These are phyloP conservation scores for Meiosimyza platycephala DNA, from an alignment of 2,888 invertebrate species.

Conservation along the genomic window DNA sequence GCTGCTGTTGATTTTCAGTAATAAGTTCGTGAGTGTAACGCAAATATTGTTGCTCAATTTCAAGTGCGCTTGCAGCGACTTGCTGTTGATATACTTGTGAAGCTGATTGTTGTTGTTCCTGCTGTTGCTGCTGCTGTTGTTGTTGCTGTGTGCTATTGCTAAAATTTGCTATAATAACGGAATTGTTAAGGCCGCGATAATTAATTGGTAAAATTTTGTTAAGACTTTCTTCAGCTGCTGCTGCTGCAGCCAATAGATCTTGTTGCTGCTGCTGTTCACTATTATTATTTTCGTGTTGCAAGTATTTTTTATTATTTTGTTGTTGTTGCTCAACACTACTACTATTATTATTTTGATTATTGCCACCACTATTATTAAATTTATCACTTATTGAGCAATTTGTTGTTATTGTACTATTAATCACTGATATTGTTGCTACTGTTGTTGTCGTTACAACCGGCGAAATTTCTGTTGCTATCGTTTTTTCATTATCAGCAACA, in stretches of 20 bases:
- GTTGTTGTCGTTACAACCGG: constrained; percentile 44
- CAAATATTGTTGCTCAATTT: constrained; percentile 33
- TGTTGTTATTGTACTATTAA: constrained; percentile 49
- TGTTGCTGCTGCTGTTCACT: constrained; percentile 39
- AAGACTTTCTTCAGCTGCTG: constrained; percentile 26
- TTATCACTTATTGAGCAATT: constrained; percentile 9
- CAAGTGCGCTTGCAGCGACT: neutral
- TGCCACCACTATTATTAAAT: constrained; percentile 23
- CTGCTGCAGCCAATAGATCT: constrained; percentile 21
- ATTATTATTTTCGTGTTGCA: constrained; percentile 16
- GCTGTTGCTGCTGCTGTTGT: constrained; percentile 32
- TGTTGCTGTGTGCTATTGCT: constrained; percentile 45
- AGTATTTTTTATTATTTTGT: constrained; percentile 27
- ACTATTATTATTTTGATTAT: constrained; percentile 32
- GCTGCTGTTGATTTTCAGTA: constrained; percentile 35
- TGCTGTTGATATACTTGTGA: constrained; percentile 18
- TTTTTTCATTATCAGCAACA: constrained; percentile 39
- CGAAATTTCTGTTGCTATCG: constrained; percentile 40
- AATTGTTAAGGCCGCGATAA: constrained; percentile 64
- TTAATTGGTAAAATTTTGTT: constrained; percentile 54
- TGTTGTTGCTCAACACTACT: constrained; percentile 44
- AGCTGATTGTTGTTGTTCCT: constrained; percentile 28
- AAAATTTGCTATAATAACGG: constrained; percentile 62
- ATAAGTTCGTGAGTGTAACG: constrained; percentile 36
- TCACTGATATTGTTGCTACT: constrained; percentile 51